These are phyloP conservation scores for Trichonephila clavipes DNA, from an alignment of 1,140 invertebrate species.

Conservation along the genomic window DNA sequence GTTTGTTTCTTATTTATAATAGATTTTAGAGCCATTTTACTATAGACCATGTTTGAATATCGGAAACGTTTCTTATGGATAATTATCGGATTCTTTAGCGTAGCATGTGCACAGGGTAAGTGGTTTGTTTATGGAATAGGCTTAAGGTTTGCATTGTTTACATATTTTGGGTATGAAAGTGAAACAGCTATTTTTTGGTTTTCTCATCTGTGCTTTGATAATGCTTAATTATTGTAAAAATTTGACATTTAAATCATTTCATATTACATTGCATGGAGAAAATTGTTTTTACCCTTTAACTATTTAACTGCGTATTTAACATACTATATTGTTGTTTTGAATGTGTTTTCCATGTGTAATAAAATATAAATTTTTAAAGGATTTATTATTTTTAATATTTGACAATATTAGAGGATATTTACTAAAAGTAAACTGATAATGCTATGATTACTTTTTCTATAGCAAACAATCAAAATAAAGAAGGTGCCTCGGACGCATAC, in stretches of 20 bases:
- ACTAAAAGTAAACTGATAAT: too few species aligned
- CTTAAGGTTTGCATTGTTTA: constrained; percentile 44
- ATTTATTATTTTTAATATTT: too few species aligned
- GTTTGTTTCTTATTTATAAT: constrained; percentile 41
- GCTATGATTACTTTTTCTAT: too few species aligned
- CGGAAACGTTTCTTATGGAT: constrained; percentile 36
- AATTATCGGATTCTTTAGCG: constrained; percentile 20
- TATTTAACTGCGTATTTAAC: neutral
- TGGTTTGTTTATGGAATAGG: constrained; percentile 45
- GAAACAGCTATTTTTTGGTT: too few species aligned
- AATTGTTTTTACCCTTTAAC: neutral
- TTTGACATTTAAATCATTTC: neutral
- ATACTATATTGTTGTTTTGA: neutral
- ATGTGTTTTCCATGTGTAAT: neutral
- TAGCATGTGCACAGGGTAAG: constrained; percentile 64
- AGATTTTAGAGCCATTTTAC: constrained; percentile 35
- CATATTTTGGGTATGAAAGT: neutral
- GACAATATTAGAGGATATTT: too few species aligned
- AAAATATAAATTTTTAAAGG: too few species aligned
- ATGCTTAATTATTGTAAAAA: neutral
- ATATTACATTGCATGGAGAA: neutral
- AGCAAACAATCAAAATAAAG: too few species aligned
- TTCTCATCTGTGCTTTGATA: neutral
- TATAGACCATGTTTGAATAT: constrained; percentile 46
- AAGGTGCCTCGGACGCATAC: too few species aligned